These are phyloP conservation scores for Stegana nigrithorax DNA, from an alignment of 2,888 invertebrate species.

Conservation along the genomic window DNA sequence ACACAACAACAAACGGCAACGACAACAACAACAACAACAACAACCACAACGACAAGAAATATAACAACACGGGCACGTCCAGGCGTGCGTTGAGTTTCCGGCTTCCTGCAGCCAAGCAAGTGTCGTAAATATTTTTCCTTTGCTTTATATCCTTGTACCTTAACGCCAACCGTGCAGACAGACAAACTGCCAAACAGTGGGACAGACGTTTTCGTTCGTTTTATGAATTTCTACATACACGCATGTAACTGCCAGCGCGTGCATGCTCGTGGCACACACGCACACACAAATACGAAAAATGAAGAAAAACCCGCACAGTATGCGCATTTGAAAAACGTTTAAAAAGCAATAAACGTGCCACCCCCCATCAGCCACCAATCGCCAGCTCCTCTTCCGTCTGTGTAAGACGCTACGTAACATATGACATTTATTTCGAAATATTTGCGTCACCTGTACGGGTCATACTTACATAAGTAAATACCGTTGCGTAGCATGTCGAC, in stretches of 20 bases:
- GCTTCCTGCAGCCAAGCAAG: constrained; percentile 20
- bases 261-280: neutral
- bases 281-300: too few species aligned
- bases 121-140: constrained; percentile 16
- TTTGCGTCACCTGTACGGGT: neutral
- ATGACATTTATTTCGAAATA: constrained; percentile 2
- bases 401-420: too few species aligned
- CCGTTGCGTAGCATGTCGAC: too few species aligned
- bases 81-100: constrained; percentile 26
- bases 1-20: constrained; percentile 27
- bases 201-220: neutral
- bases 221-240: neutral
- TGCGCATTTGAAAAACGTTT: constrained; percentile 11
- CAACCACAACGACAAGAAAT: constrained; percentile 22
- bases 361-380: neutral
- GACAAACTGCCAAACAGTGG: too few species aligned
- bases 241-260: neutral
- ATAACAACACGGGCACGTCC: constrained; percentile 18
- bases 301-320: too few species aligned
- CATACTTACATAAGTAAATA: neutral
- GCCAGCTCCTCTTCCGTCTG: neutral
- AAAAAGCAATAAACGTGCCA: constrained; percentile 13
- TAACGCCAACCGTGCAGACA: neutral
- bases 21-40: constrained; percentile 25
- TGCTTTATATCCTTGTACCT: neutral